These are phyloP conservation scores for Panurus biarmicus DNA, from an alignment of 2,113 vertebrate genomes.

Conservation along the genomic window DNA sequence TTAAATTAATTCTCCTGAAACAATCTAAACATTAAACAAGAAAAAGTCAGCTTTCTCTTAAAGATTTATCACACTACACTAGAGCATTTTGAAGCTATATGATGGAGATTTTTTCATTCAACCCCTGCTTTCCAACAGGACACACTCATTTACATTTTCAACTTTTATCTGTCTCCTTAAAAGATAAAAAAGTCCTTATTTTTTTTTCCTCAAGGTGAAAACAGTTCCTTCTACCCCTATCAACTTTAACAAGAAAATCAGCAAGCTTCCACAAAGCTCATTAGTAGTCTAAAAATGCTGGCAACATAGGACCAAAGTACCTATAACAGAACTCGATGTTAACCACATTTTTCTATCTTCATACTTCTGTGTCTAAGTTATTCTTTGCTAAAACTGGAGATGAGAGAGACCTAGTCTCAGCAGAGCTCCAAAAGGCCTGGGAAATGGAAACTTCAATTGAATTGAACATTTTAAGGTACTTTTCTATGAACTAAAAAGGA, in stretches of 20 bases:
- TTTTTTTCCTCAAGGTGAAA: not conserved
- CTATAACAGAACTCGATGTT: not conserved
- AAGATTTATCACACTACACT: not conserved
- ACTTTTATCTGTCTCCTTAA: not conserved
- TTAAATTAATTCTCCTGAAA: not conserved
- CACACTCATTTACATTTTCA: not conserved
- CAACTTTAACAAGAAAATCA: not conserved
- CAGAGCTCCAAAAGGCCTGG: not conserved
- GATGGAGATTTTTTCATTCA: not conserved
- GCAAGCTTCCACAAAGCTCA: not conserved
- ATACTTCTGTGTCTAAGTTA: not conserved
- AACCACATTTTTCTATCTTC: not conserved
- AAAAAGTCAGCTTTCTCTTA: not conserved
- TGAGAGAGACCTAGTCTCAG: not conserved
- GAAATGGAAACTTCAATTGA: not conserved
- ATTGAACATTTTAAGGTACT: not conserved
- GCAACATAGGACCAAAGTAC: not conserved
- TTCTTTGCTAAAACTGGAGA: not conserved
- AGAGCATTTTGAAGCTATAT: not conserved
- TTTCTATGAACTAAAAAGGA: not conserved
- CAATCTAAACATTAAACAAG: not conserved
- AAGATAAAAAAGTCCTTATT: not conserved
- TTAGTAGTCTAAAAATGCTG: not conserved
- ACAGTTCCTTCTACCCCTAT: not conserved
- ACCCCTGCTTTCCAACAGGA: not conserved